These are phyloP conservation scores for Rachycentron canadum DNA, from an alignment of 2,797 vertebrate species.

Conservation along the genomic window DNA sequence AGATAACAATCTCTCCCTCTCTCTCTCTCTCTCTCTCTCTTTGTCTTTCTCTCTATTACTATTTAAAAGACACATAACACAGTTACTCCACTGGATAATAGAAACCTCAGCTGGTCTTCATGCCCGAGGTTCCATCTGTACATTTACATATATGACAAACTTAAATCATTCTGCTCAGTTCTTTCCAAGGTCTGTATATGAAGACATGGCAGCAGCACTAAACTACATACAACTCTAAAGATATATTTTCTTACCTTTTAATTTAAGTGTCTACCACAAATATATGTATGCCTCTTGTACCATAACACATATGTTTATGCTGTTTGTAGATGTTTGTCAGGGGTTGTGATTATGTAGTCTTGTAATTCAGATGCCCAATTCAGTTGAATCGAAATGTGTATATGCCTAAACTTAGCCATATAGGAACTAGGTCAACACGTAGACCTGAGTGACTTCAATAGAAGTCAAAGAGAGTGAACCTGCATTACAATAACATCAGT, in stretches of 20 bases:
- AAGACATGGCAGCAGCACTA: not conserved
- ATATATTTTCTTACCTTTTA: not conserved
- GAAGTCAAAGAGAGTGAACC: conserved; percentile 72
- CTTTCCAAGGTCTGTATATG: no score
- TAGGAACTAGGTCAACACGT: conserved; percentile 38
- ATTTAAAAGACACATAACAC: conserved; percentile 82
- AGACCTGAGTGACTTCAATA: conserved; percentile 54
- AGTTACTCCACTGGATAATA: conserved; percentile 1
- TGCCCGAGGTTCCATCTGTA: not conserved
- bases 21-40: conserved; percentile 22
- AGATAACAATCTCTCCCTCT: conserved; percentile 65
- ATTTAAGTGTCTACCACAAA: not conserved
- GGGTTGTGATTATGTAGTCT: not conserved
- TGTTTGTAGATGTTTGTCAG: not conserved
- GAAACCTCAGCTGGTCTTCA: conserved; percentile 11
- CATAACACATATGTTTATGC: not conserved
- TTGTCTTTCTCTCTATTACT: conserved; percentile 72
- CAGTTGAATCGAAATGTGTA: conserved; percentile 43
- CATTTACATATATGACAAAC: conserved; percentile 43
- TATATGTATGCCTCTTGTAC: not conserved
- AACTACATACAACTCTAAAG: not conserved
- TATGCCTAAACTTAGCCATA: conserved; percentile 16
- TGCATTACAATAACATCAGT: conserved; percentile 79
- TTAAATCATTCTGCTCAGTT: not conserved
- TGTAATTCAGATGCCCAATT: conserved; percentile 2